These are phyloP conservation scores for Barnardius zonarius DNA, from an alignment of 2,113 vertebrate genomes.

Conservation along the genomic window DNA sequence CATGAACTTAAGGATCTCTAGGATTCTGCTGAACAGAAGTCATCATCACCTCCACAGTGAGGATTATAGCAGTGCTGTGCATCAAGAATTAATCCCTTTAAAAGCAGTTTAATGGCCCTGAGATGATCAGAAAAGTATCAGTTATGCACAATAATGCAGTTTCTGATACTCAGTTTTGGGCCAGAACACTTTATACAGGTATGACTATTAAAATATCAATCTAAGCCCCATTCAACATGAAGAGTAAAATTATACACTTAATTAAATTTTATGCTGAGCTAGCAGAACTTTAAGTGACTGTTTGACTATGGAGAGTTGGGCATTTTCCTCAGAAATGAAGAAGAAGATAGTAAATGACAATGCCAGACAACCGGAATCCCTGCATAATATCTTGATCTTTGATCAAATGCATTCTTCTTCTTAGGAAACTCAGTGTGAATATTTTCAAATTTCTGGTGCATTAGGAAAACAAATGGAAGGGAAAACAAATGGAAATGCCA, in stretches of 20 bases:
- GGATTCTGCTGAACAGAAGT: neutral
- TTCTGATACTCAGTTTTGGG: neutral
- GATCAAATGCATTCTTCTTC: neutral
- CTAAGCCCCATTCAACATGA: neutral
- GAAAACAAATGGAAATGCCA: conserved; percentile 45
- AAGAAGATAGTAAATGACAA: neutral
- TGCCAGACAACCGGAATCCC: neutral
- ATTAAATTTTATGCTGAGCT: neutral
- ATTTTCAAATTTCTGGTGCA: neutral
- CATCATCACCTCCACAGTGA: neutral
- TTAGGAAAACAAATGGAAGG: conserved; percentile 43
- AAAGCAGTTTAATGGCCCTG: neutral
- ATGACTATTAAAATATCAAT: neutral
- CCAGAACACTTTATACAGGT: neutral
- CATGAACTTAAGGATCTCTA: neutral
- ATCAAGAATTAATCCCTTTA: neutral
- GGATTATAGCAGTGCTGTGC: no score
- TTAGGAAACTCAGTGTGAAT: neutral
- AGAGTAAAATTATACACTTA: neutral
- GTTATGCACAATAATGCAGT: neutral
- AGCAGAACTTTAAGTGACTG: neutral
- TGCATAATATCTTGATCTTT: neutral
- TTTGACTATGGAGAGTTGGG: neutral
- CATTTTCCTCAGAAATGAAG: neutral
- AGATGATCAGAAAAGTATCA: neutral